These are phyloP conservation scores for Hypomesus transpacificus DNA, from an alignment of 2,113 vertebrate genomes.

Conservation along the genomic window DNA sequence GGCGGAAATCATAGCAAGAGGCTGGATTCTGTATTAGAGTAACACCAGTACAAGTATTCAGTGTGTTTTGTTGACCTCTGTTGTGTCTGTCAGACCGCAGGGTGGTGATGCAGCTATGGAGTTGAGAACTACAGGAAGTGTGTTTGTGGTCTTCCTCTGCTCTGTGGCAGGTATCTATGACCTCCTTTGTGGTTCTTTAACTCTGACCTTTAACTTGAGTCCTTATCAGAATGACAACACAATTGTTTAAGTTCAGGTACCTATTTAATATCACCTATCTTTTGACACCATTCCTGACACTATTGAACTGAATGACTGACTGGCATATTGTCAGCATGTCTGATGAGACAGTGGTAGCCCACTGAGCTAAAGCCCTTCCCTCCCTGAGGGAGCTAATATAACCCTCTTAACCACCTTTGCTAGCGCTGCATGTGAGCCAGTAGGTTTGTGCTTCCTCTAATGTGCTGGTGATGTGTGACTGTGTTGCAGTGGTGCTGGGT, in stretches of 20 bases:
- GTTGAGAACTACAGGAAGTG: no score
- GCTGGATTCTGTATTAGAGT: no score
- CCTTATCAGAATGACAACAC: no score
- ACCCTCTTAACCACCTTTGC: not conserved
- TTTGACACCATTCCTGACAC: no score
- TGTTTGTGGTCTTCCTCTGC: not conserved
- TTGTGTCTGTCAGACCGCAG: no score
- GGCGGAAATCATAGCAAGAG: no score
- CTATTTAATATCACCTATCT: no score
- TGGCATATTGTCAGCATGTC: not conserved
- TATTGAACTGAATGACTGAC: no score
- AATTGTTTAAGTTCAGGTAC: no score
- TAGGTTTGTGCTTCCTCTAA: not conserved
- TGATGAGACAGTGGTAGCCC: not conserved
- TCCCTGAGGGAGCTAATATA: not conserved
- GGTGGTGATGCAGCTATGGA: no score
- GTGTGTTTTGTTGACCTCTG: no score
- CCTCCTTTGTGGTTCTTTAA: not conserved
- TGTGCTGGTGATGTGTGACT: not conserved
- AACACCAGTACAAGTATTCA: no score
- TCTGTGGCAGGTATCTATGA: not conserved
- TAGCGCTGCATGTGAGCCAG: not conserved
- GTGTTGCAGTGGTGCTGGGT: constrained; percentile 3
- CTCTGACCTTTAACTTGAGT: not conserved
- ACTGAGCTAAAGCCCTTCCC: not conserved